Evolutionary conservation across 2,113 vertebrate species (phyloP).

Genomic region (Sula dactylatra): DNA sequence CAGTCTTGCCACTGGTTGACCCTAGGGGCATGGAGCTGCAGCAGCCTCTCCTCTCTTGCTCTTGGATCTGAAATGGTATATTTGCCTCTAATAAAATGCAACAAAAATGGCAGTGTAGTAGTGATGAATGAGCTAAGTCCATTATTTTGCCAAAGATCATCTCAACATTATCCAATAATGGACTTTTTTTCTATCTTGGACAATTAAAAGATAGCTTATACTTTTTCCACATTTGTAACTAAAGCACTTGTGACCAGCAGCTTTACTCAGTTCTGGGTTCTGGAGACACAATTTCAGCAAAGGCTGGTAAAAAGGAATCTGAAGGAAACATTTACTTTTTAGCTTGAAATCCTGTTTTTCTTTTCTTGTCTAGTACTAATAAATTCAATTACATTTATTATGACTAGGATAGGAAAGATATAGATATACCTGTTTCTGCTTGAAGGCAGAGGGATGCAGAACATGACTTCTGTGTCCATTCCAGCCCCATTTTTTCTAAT

Average conservation of each 20-base stretch:
- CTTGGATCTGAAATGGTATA: neutral
- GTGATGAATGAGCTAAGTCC: neutral
- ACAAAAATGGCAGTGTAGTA: neutral
- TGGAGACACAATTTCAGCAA: neutral
- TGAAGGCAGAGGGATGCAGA: neutral
- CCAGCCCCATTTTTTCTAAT: neutral
- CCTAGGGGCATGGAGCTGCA: neutral
- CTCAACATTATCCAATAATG: neutral
- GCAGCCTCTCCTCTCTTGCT: rapidly evolving
- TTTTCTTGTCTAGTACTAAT: neutral
- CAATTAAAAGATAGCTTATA: neutral
- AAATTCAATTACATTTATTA: neutral
- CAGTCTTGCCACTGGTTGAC: neutral
- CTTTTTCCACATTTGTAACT: neutral
- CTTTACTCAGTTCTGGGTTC: neutral
- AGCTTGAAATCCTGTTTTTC: neutral
- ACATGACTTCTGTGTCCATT: neutral
- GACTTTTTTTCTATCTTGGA: neutral
- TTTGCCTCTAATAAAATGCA: neutral
- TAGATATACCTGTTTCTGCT: neutral
- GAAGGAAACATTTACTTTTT: neutral
- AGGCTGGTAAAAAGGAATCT: neutral
- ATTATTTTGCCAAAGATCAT: neutral
- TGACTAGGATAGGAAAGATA: neutral
- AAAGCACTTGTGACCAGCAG: neutral